Evolutionary conservation across 2,113 vertebrate genomes (phyloP), one percentile per base, ranked within the genome.

Genomic region (Psilopogon haemacephalus): DNA sequence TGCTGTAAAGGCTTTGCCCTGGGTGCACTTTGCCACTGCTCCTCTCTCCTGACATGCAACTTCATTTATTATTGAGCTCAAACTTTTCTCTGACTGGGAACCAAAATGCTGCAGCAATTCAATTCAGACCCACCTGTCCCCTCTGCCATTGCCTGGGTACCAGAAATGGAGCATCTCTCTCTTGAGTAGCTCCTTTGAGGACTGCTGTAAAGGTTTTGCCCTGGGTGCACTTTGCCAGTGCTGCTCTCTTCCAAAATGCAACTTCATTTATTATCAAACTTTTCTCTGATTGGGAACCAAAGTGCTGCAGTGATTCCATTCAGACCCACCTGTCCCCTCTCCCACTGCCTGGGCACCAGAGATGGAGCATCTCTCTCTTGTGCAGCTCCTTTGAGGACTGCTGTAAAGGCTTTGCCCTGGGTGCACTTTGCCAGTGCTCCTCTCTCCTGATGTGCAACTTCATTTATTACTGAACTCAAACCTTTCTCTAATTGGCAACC

Each of bases 31-130:
- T 73, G 50, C 72, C 69, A 77, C 64, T 84, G 63, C 54, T 78
- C 59, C 4, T n/a, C 55, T 76, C 88, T 97, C 69, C 82, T 86
- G 75, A 94, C 93, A 82, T 78, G 90, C 75, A 86, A 35, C n/a
- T 80, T 95, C 93, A 96, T 97, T 79, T 91, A 95, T 95, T 96
- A 96, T 94, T 97, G 86, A 96, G 96, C 75, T 59, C 46, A 94
- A 94, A 71, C 33, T 5, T 95, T 96, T 95, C 63, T 94, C 93
- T 93, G 81, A 96, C 92, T 84, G 89, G 94, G 69, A 94, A 90
- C 70, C 90, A 78, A 89, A 96, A 92, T 91, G 94, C 92, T 92
- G 93, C 60, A 54, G 91, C 84, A 82, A 52, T 90, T 96, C 86
- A 7, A 13, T 50, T 74, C 6, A 48, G 26, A 54, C 68, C 62